Base-by-base conservation (phyloP, 2,797 vertebrate species). In the Sebastes taczanowskii region DNA sequence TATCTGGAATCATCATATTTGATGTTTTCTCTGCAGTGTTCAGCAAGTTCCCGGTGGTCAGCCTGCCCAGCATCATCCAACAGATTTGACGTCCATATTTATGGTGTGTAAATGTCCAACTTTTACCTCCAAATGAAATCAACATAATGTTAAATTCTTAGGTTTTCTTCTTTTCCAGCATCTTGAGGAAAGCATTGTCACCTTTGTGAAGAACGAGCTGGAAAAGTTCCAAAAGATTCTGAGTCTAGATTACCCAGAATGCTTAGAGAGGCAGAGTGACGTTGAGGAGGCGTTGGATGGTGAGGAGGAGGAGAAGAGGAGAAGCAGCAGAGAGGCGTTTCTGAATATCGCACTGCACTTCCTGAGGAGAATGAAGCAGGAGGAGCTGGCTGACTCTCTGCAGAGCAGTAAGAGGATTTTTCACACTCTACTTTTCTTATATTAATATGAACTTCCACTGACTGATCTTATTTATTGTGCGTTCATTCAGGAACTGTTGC, bases 141-240 rank as follows among this genome's bases (percentile, higher is more conserved):
- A n/a, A n/a, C 14, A 29, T 3, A 18, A 4, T 20, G 53, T 34
- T 4, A 32, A 63, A 52, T 18, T 4, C n/a, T 25, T 38, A 25
- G 7, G 10, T n/a, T 30, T 25, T 60, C 6, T 10, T 69, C 1
- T 73, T 5, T 67, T 70, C 13, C 81, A 83, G 81, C 4, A 9
- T 2, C 29, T 84, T 4, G 18, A 68, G 14, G 23, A 84, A 11
- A 52, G 9, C 72, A 49, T 80, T 4, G 1, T 7, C 27, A 16
- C 1, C 16, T 77, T 72, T 46, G 25, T 77, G 34, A 49, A 62
- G 9, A 56, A 27, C 2, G 72, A 84, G 73, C 73, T 84, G 56
- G 49, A 35, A n/a, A 72, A 23, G 7, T 58, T 72, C 29, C 56
- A 68, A 20, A 62, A 2, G 10, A 25, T 56, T 25, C 68, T 80